Conservation (phyloP, 2,888 invertebrate species). For the Autographa pulchrina region DNA sequence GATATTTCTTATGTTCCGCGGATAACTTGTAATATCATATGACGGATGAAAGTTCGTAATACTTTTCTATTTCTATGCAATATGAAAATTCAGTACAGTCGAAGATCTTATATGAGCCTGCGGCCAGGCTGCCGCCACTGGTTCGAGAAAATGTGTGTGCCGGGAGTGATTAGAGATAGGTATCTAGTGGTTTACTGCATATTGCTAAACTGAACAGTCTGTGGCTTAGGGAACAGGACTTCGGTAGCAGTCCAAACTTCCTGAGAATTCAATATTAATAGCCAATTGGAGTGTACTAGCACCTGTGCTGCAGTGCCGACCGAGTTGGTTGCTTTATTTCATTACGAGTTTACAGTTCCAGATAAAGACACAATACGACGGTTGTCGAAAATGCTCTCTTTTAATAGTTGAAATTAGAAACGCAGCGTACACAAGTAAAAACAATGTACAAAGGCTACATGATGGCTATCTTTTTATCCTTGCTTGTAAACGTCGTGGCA, state of each 20-base stretch:
- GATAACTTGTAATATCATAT: conserved; percentile 39
- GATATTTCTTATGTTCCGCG: conserved; percentile 35
- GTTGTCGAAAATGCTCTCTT: too few relatives aligned
- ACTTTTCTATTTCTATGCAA: background rate
- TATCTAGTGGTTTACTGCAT: background rate
- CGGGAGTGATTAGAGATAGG: background rate
- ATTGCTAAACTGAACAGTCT: conserved; percentile 3
- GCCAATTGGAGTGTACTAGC: too few relatives aligned
- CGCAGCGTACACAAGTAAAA: background rate
- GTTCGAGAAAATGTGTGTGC: background rate
- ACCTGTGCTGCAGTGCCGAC: background rate
- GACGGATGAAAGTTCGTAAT: conserved; percentile 37
- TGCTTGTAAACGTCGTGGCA: background rate
- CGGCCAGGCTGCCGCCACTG: background rate
- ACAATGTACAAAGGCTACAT: background rate
- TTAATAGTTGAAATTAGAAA: background rate
- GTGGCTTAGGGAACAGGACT: background rate
- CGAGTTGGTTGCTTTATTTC: background rate
- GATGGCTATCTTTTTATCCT: background rate
- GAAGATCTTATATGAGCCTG: background rate
- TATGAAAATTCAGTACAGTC: background rate
- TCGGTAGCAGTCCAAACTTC: background rate
- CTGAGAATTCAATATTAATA: background rate
- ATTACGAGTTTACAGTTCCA: too few relatives aligned
- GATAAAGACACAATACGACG: too few relatives aligned